Evolutionary conservation across 2,888 invertebrate species (phyloP), one percentile per base, ranked within the genome.

Genomic region (Stratiomys singularior): DNA sequence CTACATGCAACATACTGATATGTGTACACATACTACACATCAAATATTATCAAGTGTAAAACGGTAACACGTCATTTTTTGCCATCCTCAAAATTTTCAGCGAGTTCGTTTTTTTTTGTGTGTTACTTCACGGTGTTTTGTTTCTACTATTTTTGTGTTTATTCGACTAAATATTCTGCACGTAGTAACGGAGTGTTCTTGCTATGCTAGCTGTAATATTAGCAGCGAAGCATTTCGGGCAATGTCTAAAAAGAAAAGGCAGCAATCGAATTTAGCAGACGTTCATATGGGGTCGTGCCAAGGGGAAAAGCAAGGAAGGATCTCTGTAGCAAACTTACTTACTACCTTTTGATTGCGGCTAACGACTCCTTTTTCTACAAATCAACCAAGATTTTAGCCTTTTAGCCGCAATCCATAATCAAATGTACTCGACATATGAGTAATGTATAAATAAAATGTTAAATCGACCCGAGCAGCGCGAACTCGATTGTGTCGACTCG

Each of bases 61-160:
- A 66, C 66, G 37, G 66, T 66, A 66, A 66, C 66, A 37, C 21
- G 5, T 21, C n/a, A 37, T 30, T 66, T 66, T 66, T 66, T 30
- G 28, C 18, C 44, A 37, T 18, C 37, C 37, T 13, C 64, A 37
- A 37, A 37, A 9, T 37, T 37, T 37, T 37, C 9, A 5, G 5
- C 37, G 37, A 5, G 30, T 66, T 64, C 30, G 18, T 66, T n/a
- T 66, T 23, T 27, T 30, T 56, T 13, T 44, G 44, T 9, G 15
- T 18, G 15, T 13, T 52, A 3, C 37, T 52, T 4, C 52, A 4
- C 52, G 63, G 27, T 3, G 37, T 37, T 27, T 63, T 63, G 27
- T 25, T 63, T 63, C 27, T 63, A 58, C 28, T 4, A 30, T 66
- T 66, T 37, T 66, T 18, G 37, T 37, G 66, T 37, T 66, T 66